Evolutionary conservation across 2,797 vertebrate species (phyloP).

Genomic region (Glyptemys insculpta): DNA sequence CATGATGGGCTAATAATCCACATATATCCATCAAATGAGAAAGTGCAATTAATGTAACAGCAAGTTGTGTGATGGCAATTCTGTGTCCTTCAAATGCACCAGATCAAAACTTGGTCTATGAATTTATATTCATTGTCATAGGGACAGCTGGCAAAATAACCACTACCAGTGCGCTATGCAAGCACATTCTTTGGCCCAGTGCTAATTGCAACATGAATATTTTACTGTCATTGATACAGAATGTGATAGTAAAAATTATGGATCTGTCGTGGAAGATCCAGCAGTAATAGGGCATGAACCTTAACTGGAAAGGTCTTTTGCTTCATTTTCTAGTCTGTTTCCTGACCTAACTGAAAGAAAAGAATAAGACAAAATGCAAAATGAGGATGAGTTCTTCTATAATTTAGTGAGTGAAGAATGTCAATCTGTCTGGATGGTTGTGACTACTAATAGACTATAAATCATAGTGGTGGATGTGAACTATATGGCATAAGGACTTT

Average conservation of each 20-base stretch:
- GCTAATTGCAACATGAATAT: neutral
- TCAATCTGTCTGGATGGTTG: conserved; percentile 13
- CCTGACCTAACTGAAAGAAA: conserved; percentile 4
- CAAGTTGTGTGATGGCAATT: neutral
- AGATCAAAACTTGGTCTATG: neutral
- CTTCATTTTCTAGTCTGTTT: no score
- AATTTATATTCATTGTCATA: neutral
- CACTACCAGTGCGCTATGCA: neutral
- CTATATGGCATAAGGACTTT: conserved; percentile 37
- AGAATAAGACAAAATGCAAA: conserved; percentile 30
- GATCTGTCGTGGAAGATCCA: neutral
- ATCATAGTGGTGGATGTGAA: conserved; percentile 20
- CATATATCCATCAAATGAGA: neutral
- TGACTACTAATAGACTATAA: neutral
- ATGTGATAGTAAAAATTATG: conserved; percentile 34
- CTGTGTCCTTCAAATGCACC: neutral
- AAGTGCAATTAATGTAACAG: neutral
- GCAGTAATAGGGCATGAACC: no score
- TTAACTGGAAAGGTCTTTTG: no score
- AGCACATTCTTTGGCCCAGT: neutral
- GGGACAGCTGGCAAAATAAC: neutral
- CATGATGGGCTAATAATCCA: neutral
- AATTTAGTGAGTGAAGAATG: neutral
- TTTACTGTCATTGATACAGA: neutral
- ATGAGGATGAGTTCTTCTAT: neutral